These are phyloP conservation scores for Lateolabrax maculatus DNA, from an alignment of 2,797 vertebrate genomes.

Conservation along the genomic window DNA sequence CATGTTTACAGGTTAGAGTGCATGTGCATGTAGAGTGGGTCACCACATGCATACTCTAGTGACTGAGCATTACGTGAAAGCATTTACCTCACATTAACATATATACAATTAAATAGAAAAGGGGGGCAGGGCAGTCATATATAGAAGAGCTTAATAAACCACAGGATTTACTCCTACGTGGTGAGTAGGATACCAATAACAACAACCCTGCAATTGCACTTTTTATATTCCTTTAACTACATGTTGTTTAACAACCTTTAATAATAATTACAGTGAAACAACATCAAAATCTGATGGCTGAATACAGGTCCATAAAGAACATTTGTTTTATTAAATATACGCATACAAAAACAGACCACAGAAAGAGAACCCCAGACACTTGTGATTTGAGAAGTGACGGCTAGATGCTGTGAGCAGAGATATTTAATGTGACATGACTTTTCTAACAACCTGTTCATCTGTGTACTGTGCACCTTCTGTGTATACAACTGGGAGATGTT, in stretches of 20 bases:
- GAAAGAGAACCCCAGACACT: conserved; percentile 77
- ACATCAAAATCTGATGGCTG: conserved; percentile 98
- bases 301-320: conserved; percentile 98
- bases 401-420: conserved; percentile 59
- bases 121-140: conserved; percentile 72
- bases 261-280: conserved; percentile 98
- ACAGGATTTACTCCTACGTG: conserved; percentile 69
- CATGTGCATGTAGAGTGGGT: conserved; percentile 68
- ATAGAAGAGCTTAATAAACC: conserved; percentile 78
- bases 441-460: conserved; percentile 51
- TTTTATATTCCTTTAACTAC: conserved; percentile 91
- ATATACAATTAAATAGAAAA: conserved; percentile 79
- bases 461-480: conserved; percentile 39
- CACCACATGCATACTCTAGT: conserved; percentile 70
- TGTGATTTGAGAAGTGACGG: conserved; percentile 70
- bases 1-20: conserved; percentile 74
- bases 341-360: conserved; percentile 83
- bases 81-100: conserved; percentile 76
- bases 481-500: conserved; percentile 42
- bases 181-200: conserved; percentile 70
- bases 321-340: conserved; percentile 84
- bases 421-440: conserved; percentile 48
- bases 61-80: conserved; percentile 73
- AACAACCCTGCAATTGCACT: conserved; percentile 87
- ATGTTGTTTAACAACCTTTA: conserved; percentile 99